Percentiles rank a stretch among this genome's conserved stretches.
phyloP scores from a whole-genome alignment of 2,797 vertebrate genomes.

The Schizothorax lantsangensis region DNA sequence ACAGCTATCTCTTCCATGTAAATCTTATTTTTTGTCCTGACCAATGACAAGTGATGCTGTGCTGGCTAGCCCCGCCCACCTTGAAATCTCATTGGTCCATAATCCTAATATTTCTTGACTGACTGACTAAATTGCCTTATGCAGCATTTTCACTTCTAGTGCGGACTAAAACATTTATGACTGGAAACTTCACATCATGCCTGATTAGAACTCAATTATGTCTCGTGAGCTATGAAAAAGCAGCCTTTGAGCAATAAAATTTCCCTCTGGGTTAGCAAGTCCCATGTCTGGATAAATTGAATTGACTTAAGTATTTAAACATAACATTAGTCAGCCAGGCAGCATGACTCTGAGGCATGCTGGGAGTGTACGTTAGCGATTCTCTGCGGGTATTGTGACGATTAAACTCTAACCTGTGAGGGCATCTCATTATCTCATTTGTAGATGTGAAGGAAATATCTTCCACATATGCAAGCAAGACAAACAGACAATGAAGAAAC shows the following conservation, averaged over 20 bases:
- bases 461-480: constrained; percentile 38
- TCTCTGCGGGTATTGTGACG: constrained; percentile 5
- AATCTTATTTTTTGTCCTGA: neutral
- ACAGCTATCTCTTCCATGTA: neutral
- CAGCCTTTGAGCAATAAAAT: neutral
- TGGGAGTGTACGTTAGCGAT: neutral
- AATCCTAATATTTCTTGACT: neutral
- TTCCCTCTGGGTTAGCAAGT: neutral
- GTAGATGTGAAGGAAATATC: constrained; percentile 12
- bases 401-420: constrained; percentile 40
- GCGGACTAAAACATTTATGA: neutral
- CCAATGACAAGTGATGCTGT: neutral
- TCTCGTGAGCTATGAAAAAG: neutral
- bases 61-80: neutral
- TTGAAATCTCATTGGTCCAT: neutral
- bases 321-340: constrained; percentile 9
- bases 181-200: neutral
- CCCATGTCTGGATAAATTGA: constrained; percentile 29
- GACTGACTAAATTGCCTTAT: neutral
- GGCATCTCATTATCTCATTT: constrained; percentile 37
- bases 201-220: neutral
- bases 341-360: neutral
- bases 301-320: constrained; percentile 31
- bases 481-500: constrained; percentile 16
- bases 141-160: neutral